Percentiles rank a stretch among this genome's conserved stretches.
Conservation (phyloP, 2,113 vertebrate species). For the Carassius carassius region DNA sequence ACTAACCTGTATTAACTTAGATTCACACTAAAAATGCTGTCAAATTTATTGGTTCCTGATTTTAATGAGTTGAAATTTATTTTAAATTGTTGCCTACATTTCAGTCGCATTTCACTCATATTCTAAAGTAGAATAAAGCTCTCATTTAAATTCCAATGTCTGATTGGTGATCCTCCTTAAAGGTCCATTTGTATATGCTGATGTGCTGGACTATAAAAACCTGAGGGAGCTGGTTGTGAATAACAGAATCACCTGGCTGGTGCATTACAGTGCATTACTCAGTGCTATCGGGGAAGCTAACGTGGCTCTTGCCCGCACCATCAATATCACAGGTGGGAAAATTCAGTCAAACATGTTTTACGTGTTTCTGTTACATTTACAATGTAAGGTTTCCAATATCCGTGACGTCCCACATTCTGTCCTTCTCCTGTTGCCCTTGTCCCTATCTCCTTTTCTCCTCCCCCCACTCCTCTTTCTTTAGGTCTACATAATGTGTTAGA, state of each 20-base stretch:
- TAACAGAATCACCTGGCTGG: slow-evolving; percentile 75
- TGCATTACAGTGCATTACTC: slow-evolving; percentile 78
- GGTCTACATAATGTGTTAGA: slow-evolving; percentile 79
- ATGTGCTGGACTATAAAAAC: slow-evolving; percentile 77
- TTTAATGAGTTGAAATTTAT: not conserved
- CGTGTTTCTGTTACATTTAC: not conserved
- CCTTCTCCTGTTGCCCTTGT: slow-evolving; percentile 1
- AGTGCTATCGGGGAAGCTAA: slow-evolving; percentile 77
- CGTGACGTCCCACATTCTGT: slow-evolving; percentile 7
- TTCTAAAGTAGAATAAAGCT: not conserved
- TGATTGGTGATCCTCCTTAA: slow-evolving; percentile 28
- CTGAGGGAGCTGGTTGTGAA: slow-evolving; percentile 77
- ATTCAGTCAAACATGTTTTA: slow-evolving; percentile 13
- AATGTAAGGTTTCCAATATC: not conserved
- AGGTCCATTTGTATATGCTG: slow-evolving; percentile 79
- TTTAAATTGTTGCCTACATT: not conserved
- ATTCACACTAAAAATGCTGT: not conserved
- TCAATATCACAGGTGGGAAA: slow-evolving; percentile 78
- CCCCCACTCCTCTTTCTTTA: slow-evolving; percentile 41
- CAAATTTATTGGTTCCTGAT: not conserved
- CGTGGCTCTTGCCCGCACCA: slow-evolving; percentile 74
- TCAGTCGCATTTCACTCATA: not conserved
- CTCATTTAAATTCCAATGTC: not conserved
- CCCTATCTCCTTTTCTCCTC: not conserved
- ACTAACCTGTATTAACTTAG: not conserved